phyloP scores from a whole-genome alignment of 2,797 vertebrate genomes.

The Rhinella marina region DNA sequence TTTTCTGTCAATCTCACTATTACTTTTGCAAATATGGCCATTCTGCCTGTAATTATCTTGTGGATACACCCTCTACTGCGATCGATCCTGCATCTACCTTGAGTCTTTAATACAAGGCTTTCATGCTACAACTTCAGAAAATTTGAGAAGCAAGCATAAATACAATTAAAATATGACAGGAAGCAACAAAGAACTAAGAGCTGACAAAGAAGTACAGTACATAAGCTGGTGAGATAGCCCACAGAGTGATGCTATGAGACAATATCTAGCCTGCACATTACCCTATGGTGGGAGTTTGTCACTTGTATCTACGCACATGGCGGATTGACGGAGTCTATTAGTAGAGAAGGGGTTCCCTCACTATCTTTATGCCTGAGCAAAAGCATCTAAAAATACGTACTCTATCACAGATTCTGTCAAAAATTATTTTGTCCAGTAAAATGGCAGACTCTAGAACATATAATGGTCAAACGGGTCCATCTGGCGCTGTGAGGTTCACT shows the following conservation, averaged over 20 bases:
- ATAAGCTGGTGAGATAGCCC: not conserved
- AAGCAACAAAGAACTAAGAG: slow-evolving; percentile 13
- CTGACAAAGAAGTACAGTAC: not conserved
- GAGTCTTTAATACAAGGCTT: not conserved
- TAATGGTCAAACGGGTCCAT: too few species aligned
- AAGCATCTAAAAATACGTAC: not conserved
- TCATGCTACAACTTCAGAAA: not conserved
- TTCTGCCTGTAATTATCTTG: not conserved
- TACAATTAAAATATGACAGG: slow-evolving; percentile 6
- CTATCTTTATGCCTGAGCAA: not conserved
- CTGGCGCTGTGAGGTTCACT: too few species aligned
- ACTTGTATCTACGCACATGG: not conserved
- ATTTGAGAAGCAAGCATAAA: slow-evolving; percentile 4
- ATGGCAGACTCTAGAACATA: too few species aligned
- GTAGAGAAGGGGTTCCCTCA: not conserved
- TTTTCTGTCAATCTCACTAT: not conserved
- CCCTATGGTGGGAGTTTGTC: not conserved
- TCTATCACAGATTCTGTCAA: too few species aligned
- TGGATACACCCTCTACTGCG: not conserved
- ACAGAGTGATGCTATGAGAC: not conserved
- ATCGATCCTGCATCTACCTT: not conserved
- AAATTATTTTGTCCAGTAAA: too few species aligned
- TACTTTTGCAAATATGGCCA: not conserved
- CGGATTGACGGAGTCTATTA: not conserved
- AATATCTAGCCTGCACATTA: not conserved